A percentile compares a stretch with the other conserved stretches of the same genome.
Conservation (phyloP, 2,797 vertebrate genomes). For the Erethizon dorsatum region DNA sequence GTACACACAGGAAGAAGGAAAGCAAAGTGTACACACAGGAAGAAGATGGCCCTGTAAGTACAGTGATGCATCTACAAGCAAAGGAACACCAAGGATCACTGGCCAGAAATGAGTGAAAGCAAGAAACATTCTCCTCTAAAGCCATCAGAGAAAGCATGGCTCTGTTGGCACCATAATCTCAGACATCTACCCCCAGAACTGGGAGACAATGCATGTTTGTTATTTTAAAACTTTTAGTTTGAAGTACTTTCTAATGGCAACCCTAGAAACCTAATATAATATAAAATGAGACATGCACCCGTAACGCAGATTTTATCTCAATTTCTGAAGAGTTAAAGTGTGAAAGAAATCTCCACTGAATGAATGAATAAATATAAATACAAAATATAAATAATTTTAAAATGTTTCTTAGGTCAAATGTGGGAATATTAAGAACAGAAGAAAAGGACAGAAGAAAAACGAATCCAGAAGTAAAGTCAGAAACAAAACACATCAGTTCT, state of each 20-base stretch:
- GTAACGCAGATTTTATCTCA: not conserved
- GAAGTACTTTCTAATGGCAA: not conserved
- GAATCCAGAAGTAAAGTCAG: not conserved
- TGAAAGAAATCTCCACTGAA: not conserved
- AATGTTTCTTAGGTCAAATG: not conserved
- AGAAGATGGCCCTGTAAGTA: not conserved
- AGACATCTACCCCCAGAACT: not conserved
- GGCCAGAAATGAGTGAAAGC: not conserved
- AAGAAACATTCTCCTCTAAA: not conserved
- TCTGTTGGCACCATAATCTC: not conserved
- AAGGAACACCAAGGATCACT: not conserved
- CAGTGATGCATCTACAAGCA: not conserved
- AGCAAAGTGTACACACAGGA: not conserved
- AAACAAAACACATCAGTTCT: not conserved
- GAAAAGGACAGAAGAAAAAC: not conserved
- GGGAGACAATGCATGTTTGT: not conserved
- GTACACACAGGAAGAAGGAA: not conserved
- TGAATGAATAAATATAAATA: not conserved
- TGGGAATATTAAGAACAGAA: not conserved
- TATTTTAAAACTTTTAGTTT: not conserved
- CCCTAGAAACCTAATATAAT: not conserved
- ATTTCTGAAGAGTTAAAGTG: conserved; percentile 30
- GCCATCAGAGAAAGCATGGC: not conserved
- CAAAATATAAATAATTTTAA: not conserved
- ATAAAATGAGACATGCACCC: not conserved